Percentiles rank a stretch among this genome's conserved stretches.
Conservation (phyloP, 1,140 invertebrate species). For the Protaetia brevitarsis region DNA sequence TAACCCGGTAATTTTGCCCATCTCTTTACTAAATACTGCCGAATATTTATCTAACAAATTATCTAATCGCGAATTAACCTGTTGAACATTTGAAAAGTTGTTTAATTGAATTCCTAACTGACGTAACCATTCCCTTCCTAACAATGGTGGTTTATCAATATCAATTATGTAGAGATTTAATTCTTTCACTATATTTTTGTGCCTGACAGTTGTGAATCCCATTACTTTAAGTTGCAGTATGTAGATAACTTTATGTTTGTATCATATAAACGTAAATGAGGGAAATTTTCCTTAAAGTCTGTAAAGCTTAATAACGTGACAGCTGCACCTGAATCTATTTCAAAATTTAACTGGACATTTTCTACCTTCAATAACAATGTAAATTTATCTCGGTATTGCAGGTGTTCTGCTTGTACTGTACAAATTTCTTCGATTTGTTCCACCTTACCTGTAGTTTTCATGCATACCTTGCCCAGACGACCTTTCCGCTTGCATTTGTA, state of each 20-base stretch:
- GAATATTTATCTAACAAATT: background rate
- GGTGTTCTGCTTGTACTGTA: background rate
- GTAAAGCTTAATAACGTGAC: background rate
- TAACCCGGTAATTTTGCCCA: constrained; percentile 15
- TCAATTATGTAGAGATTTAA: background rate
- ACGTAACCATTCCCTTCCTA: constrained; percentile 9
- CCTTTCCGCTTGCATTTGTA: background rate
- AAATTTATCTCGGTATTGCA: background rate
- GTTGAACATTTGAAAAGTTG: background rate
- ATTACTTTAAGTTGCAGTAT: constrained; percentile 12
- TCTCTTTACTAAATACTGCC: background rate
- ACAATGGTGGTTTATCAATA: background rate
- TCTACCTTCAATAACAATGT: background rate
- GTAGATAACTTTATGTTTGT: background rate
- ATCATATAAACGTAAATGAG: background rate
- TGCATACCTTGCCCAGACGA: background rate
- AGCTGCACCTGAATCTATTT: background rate
- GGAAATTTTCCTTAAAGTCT: background rate
- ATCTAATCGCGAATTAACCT: background rate
- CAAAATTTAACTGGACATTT: background rate
- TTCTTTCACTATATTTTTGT: background rate
- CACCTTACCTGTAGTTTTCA: background rate
- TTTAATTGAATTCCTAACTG: background rate
- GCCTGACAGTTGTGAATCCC: background rate
- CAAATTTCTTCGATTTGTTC: background rate